A percentile compares a stretch with the other conserved stretches of the same genome.
Conservation (phyloP, 2,797 vertebrate genomes). For the Carcharodon carcharias region DNA sequence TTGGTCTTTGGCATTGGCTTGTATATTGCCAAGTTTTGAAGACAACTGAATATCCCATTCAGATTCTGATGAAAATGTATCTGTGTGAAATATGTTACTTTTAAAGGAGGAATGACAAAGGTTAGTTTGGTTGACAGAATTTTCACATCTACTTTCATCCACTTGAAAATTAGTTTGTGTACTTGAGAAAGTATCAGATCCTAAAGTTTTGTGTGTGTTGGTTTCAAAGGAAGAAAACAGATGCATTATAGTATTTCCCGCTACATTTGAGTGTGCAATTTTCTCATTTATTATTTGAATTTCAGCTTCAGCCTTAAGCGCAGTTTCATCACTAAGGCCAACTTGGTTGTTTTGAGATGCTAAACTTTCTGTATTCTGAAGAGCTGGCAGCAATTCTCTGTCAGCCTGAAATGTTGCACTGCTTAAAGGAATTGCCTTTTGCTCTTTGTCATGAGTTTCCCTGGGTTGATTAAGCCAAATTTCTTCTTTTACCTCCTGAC, state of each 20-base stretch:
- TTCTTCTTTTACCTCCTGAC: neutral
- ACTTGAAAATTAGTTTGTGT: neutral
- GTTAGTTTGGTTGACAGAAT: neutral
- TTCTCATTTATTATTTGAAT: neutral
- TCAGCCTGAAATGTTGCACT: neutral
- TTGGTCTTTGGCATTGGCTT: neutral
- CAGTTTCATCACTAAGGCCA: neutral
- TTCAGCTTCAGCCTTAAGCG: neutral
- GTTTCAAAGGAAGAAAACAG: neutral
- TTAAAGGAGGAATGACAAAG: neutral
- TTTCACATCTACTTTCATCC: neutral
- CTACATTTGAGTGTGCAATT: neutral
- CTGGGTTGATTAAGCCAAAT: neutral
- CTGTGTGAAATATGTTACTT: conserved; percentile 41
- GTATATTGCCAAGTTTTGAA: conserved; percentile 40
- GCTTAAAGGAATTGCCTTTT: neutral
- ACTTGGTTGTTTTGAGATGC: neutral
- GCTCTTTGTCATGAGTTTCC: neutral
- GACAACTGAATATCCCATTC: conserved; percentile 61
- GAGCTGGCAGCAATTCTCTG: neutral
- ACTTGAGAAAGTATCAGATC: neutral
- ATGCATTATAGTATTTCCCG: neutral
- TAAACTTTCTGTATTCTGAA: neutral
- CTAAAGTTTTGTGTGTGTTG: neutral
- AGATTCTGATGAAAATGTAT: conserved; percentile 50